These are phyloP conservation scores for Grantiella picta DNA, from an alignment of 2,113 vertebrate genomes.

Conservation along the genomic window DNA sequence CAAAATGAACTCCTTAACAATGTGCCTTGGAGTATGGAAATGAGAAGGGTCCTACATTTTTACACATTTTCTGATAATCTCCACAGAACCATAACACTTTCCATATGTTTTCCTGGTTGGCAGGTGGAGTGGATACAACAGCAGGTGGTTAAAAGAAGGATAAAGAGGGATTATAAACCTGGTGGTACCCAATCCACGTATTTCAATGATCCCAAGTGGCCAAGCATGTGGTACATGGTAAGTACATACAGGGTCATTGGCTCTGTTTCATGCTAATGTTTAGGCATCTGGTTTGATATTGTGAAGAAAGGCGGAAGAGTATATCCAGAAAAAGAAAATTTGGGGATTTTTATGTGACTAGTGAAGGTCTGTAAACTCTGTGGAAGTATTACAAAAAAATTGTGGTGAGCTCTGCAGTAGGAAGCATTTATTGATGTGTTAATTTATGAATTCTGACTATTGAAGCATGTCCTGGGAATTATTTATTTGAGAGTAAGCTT, in stretches of 20 bases:
- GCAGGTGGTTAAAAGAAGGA: constrained; percentile 94
- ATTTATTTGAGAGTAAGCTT: not conserved
- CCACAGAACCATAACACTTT: constrained; percentile 24
- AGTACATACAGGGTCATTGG: constrained; percentile 62
- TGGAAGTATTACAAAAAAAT: not conserved
- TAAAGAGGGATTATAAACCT: constrained; percentile 94
- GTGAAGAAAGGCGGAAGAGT: not conserved
- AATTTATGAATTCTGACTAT: not conserved
- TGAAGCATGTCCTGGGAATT: not conserved
- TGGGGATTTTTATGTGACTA: not conserved
- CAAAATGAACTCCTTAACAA: not conserved
- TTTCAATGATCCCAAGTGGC: constrained; percentile 98
- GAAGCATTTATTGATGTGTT: not conserved
- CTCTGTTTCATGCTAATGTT: not conserved
- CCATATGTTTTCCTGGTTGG: constrained; percentile 55
- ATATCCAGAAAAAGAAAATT: not conserved
- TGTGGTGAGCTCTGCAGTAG: not conserved
- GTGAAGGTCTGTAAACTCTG: not conserved
- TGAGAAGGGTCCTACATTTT: constrained; percentile 1
- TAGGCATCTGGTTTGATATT: not conserved
- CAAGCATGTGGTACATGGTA: constrained; percentile 99
- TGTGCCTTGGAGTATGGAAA: not conserved
- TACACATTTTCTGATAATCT: constrained; percentile 12
- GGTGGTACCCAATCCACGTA: constrained; percentile 82
- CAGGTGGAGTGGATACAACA: constrained; percentile 99